Evolutionary conservation across 2,888 invertebrate species (phyloP).

Genomic region (Melanostoma mellinum): DNA sequence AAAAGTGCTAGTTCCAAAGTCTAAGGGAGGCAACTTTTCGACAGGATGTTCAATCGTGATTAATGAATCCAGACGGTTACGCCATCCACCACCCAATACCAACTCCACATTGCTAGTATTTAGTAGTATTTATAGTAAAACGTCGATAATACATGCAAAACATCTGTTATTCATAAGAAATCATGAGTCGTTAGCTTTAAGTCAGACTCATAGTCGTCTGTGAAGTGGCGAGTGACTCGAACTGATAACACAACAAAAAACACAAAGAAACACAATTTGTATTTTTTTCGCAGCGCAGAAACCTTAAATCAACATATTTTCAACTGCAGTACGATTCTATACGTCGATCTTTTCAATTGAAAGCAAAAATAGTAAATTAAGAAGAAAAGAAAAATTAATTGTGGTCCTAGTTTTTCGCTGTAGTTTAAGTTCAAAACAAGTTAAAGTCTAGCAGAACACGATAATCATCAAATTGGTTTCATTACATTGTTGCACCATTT

Average conservation of each 20-base stretch:
- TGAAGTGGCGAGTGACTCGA: constrained; percentile 43
- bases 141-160: neutral
- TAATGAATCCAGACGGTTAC: constrained; percentile 44
- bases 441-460: neutral
- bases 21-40: neutral
- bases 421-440: neutral
- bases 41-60: constrained; percentile 31
- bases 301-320: constrained; percentile 43
- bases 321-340: constrained; percentile 50
- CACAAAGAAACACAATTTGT: constrained; percentile 15
- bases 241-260: constrained; percentile 65
- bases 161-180: constrained; percentile 44
- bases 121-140: neutral
- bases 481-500: constrained; percentile 9
- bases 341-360: constrained; percentile 63
- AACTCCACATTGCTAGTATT: constrained; percentile 11
- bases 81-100: constrained; percentile 34
- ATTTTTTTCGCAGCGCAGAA: constrained; percentile 18
- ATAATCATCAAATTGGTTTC: constrained; percentile 21
- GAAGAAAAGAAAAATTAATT: no score
- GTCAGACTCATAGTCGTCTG: constrained; percentile 22
- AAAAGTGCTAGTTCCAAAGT: no score
- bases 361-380: neutral
- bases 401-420: constrained; percentile 10
- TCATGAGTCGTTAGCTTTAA: constrained; percentile 20